phyloP scores from a whole-genome alignment of 1,140 invertebrate species.

The Eurosta solidaginis region DNA sequence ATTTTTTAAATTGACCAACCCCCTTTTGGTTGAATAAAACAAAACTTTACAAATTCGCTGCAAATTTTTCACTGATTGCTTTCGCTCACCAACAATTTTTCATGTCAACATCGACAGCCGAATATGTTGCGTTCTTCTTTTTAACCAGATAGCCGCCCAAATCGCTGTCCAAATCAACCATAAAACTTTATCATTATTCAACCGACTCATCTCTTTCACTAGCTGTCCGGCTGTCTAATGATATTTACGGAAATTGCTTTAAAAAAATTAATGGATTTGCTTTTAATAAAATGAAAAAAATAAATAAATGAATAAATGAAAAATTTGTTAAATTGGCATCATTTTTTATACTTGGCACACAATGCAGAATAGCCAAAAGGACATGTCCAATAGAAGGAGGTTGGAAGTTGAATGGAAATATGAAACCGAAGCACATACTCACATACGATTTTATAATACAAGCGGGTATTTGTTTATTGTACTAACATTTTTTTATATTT shows the following conservation, averaged over 20 bases:
- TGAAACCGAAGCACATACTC: neutral
- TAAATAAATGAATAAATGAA: neutral
- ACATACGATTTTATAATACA: neutral
- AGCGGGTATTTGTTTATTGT: neutral
- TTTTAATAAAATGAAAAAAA: neutral
- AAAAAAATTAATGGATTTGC: conserved; percentile 18
- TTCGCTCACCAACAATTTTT: conserved; percentile 8
- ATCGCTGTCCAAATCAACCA: neutral
- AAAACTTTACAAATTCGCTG: conserved; percentile 3
- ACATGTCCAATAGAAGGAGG: neutral
- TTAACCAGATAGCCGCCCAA: no score
- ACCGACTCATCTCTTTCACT: neutral
- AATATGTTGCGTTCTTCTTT: neutral
- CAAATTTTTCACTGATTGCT: conserved; percentile 10
- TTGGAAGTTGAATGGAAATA: neutral
- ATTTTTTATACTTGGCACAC: conserved; percentile 19
- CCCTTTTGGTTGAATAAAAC: neutral
- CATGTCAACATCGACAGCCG: conserved; percentile 17
- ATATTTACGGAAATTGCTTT: conserved; percentile 26
- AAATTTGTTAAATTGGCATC: conserved; percentile 27
- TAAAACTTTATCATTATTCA: conserved; percentile 14
- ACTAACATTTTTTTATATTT: neutral
- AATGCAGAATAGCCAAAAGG: neutral
- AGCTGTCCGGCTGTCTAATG: neutral
- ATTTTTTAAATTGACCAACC: no score